Percentiles rank a stretch among this genome's conserved stretches.
phyloP scores from a whole-genome alignment of 2,797 vertebrate genomes.

The Anabas testudineus region DNA sequence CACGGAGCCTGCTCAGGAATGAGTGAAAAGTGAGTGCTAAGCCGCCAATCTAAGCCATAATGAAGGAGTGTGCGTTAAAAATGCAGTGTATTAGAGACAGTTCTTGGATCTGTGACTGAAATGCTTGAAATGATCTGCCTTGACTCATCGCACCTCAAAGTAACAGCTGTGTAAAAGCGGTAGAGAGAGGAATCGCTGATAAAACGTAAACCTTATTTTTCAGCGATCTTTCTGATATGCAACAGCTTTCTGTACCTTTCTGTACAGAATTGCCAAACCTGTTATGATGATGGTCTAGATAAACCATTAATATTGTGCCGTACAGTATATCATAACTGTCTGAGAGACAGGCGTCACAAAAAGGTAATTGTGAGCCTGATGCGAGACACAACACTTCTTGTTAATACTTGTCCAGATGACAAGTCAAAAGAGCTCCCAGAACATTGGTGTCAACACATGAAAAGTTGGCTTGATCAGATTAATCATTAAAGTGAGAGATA shows the following conservation, averaged over 20 bases:
- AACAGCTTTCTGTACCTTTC: conserved; percentile 1
- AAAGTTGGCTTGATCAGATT: conserved; percentile 85
- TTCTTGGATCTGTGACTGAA: conserved; percentile 47
- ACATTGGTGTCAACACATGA: conserved; percentile 78
- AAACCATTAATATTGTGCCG: conserved; percentile 21
- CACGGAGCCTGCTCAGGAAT: conserved; percentile 47
- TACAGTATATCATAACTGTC: conserved; percentile 37
- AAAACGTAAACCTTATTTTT: conserved; percentile 27
- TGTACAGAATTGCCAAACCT: conserved; percentile 4
- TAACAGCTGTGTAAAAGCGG: conserved; percentile 33
- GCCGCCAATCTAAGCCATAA: conserved; percentile 64
- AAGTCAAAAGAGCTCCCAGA: conserved; percentile 70
- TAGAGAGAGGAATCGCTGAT: conserved; percentile 26
- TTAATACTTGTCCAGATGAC: conserved; percentile 79
- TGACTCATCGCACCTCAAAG: conserved; percentile 35
- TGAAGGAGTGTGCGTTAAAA: conserved; percentile 55
- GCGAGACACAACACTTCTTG: conserved; percentile 85
- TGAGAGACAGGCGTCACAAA: conserved; percentile 51
- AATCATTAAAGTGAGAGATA: conserved; percentile 85
- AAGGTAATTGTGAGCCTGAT: conserved; percentile 62
- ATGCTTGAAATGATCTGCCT: conserved; percentile 42
- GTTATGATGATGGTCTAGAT: conserved; percentile 30
- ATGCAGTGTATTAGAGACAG: conserved; percentile 53
- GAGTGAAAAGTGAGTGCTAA: conserved; percentile 66
- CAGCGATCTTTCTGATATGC: not conserved